Evolutionary conservation across 1,140 invertebrate species (phyloP).

Genomic region (Trichoplusia ni): DNA sequence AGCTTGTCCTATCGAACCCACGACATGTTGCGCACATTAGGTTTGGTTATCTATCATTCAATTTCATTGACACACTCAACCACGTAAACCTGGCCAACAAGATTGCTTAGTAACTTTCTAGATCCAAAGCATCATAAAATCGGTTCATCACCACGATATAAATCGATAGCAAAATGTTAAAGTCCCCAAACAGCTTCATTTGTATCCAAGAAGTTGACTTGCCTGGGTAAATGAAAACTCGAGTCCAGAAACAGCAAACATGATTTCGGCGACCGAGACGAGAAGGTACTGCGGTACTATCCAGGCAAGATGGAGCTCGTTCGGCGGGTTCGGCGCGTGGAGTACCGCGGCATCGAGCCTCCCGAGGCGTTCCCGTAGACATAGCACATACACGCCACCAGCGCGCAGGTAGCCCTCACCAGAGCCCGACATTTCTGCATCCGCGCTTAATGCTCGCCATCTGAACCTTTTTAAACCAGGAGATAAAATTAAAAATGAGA

Average conservation of each 20-base stretch:
- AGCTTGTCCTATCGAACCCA: too few relatives aligned
- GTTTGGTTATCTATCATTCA: too few relatives aligned
- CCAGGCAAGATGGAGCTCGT: conserved; percentile 90
- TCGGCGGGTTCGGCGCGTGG: conserved; percentile 84
- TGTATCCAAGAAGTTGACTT: not conserved
- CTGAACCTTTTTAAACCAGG: too few relatives aligned
- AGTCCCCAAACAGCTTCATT: not conserved
- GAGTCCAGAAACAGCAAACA: conserved; percentile 96
- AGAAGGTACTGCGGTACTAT: conserved; percentile 94
- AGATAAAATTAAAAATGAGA: too few relatives aligned
- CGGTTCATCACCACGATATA: too few relatives aligned
- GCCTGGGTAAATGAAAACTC: conserved; percentile 95
- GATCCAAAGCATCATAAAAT: too few relatives aligned
- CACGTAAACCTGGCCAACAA: too few relatives aligned
- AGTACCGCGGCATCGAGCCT: conserved; percentile 63
- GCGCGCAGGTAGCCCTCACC: conserved; percentile 57
- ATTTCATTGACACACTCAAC: too few relatives aligned
- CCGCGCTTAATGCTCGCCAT: conserved; percentile 58
- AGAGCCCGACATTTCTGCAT: conserved; percentile 54
- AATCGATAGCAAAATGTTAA: not conserved
- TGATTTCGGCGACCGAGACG: conserved; percentile 90
- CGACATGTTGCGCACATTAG: too few relatives aligned
- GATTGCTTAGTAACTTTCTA: too few relatives aligned
- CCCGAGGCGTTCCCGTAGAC: conserved; percentile 59
- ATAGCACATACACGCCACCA: conserved; percentile 69